Conservation (phyloP, 2,888 invertebrate genomes). For the Troides helena region DNA sequence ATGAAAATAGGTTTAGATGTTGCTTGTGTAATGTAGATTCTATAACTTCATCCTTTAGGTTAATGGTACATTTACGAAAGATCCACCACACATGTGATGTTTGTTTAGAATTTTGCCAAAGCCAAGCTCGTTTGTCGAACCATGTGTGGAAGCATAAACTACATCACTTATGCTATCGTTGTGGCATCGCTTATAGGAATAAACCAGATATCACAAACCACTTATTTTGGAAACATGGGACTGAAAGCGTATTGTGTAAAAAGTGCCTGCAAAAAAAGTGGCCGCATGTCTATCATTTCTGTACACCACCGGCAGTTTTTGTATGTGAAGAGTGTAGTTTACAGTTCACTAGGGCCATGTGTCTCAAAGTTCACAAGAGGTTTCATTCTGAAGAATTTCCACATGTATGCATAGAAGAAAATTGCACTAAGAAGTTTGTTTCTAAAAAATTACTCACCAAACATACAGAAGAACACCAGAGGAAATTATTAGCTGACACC, state of each 20-base stretch:
- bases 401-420: constrained; percentile 85
- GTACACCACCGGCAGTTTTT: constrained; percentile 89
- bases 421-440: constrained; percentile 88
- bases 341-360: constrained; percentile 87
- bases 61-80: constrained; percentile 93
- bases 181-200: constrained; percentile 92
- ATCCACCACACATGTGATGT: constrained; percentile 93
- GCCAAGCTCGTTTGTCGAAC: constrained; percentile 89
- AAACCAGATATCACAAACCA: constrained; percentile 94
- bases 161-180: constrained; percentile 92
- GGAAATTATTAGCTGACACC: constrained; percentile 55
- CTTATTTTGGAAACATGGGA: constrained; percentile 95
- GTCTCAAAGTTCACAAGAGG: constrained; percentile 91
- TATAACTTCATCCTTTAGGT: constrained; percentile 91
- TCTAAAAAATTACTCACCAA: constrained; percentile 88
- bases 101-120: constrained; percentile 89
- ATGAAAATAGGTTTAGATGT: constrained; percentile 88
- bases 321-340: constrained; percentile 90
- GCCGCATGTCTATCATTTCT: constrained; percentile 95
- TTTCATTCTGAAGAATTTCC: constrained; percentile 86
- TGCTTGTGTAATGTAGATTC: constrained; percentile 88
- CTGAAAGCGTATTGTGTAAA: constrained; percentile 91
- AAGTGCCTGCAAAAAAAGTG: constrained; percentile 93
- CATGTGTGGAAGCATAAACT: constrained; percentile 96
- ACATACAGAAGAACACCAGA: constrained; percentile 83